Base-by-base conservation (phyloP, 1,140 invertebrate genomes). In the Drosophila varians region DNA sequence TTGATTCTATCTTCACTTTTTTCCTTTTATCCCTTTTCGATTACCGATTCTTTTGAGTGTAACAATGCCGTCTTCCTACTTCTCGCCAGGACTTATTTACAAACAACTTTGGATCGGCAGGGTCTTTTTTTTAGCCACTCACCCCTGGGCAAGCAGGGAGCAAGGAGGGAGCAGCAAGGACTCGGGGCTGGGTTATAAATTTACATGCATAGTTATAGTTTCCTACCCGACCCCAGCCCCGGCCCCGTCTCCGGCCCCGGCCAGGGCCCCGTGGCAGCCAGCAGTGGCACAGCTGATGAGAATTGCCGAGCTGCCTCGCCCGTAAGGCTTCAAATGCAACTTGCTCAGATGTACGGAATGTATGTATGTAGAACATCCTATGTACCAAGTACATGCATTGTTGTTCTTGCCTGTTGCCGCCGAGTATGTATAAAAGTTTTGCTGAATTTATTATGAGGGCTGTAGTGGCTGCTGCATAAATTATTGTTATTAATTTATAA, bases 401-500 rank as follows among this genome's bases (percentile, higher is more conserved):
- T 78, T 71, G 49, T 58, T 66, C 43, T 58, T 45, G 69, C 68
- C 74, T 65, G 49, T 62, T 64, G 69, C 45, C 58, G 26, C 70
- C 64, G 49, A 72, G 79, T 51, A 61, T 84, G 70, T 74, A 72
- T 52, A 80, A 84, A 86, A 69, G 74, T 74, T 84, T 68, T 47
- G 47, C 61, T 72, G 80, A 86, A 84, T 84, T 79, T 84, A 84
- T 84, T 84, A 86, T 76, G 76, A 84, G 68, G 53, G 74, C 65
- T 86, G 76, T 76, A 73, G 71, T 76, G 62, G 71, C 69, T 53
- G 68, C 66, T 84, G 80, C 72, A 80, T 84, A 84, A 80, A 84
- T 86, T 86, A 80, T 80, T 84, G 72, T 87, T 84, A 86, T 86
- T 84, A 86, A 84, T 84, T 84, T 86, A 86, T 68, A 84, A 84